Evolutionary conservation across 2,888 invertebrate species (phyloP), one percentile per base, ranked within the genome.

Genomic region (Chloroclystis v-ata): DNA sequence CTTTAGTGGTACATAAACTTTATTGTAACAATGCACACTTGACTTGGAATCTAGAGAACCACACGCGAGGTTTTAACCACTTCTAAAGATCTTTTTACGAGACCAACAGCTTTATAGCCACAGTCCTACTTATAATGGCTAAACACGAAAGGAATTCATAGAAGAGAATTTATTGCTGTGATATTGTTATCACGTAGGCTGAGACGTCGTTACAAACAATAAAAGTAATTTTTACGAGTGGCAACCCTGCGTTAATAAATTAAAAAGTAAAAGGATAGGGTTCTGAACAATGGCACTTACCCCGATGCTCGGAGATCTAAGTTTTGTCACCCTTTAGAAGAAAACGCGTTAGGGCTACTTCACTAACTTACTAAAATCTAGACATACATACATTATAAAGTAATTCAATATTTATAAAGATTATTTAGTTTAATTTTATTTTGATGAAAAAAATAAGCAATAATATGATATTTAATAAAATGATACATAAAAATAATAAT

Each of bases 181-280:
- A 78, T 77, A 85, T 85, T 82, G 83, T 86, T 85, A 82, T 82
- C 85, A 85, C 80, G 84, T 83, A 86, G 85, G 86, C 85, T 67
- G 80, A 84, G 78, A 80, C 75, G 86, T 85, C 86, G 83, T 86
- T 84, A 84, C 80, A 74, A 78, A 87, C 84, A 85, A 86, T 85
- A 86, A 86, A 87, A 82, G 84, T 86, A 85, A 85, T 86, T 87
- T 86, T 87, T 86, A 87, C 78, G 82, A 83, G 76, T 69, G 66
- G 77, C 76, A 82, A 82, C 85, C 86, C 86, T 78, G 72, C 67
- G 76, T 78, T 85, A 83, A 87, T 87, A 87, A 86, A 87, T 87
- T 85, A 81, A 79, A 84, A 84, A 84, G 81, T 82, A 78, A 69
- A 44, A 51, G 57, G 69, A 63, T 77, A 76, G 80, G 82, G 81